Evolutionary conservation across 2,113 vertebrate genomes (phyloP).

Genomic region (Progne subis): DNA sequence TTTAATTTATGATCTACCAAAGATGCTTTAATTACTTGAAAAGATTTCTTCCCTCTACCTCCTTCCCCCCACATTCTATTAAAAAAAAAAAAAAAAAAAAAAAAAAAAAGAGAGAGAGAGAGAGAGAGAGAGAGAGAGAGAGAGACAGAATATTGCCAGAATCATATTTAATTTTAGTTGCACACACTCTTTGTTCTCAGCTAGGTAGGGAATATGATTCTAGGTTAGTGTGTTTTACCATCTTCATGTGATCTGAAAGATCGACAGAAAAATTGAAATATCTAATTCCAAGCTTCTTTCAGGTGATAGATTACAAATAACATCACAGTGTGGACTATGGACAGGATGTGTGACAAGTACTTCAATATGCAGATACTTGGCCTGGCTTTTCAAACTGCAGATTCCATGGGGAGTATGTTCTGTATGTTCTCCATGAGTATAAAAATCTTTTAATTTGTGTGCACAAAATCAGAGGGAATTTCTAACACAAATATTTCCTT

Average conservation of each 20-base stretch:
- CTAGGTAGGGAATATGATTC: neutral
- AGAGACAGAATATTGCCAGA: neutral
- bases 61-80: neutral
- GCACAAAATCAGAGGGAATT: neutral
- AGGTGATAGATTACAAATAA: neutral
- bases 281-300: neutral
- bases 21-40: neutral
- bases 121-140: no score
- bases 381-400: neutral
- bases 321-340: neutral
- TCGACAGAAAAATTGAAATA: neutral
- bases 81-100: no score
- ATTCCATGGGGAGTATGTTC: neutral
- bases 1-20: neutral
- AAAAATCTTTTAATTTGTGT: conserved; percentile 7
- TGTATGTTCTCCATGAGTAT: neutral
- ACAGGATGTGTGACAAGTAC: neutral
- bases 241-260: neutral
- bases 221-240: neutral
- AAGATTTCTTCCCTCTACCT: neutral
- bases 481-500: neutral
- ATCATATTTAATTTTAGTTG: neutral
- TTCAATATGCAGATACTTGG: neutral
- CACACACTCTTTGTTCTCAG: neutral
- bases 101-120: no score